A percentile compares a stretch with the other conserved stretches of the same genome.
Conservation (phyloP, 2,113 vertebrate species). For the Channa maculata region DNA sequence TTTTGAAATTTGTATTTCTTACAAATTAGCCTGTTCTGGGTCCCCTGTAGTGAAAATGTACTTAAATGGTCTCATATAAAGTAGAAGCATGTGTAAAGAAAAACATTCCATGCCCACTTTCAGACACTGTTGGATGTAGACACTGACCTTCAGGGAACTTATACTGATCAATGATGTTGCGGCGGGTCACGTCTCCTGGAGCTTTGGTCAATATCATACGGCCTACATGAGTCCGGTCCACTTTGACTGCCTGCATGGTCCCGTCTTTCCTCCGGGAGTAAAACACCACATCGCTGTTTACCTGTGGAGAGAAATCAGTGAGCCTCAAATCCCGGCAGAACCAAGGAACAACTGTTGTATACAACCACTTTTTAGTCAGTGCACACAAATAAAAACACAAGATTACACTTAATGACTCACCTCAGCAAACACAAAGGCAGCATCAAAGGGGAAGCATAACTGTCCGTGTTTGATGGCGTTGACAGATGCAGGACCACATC, state of each 20-base stretch:
- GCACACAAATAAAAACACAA: background rate
- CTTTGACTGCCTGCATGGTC: conserved; percentile 76
- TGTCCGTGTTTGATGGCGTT: conserved; percentile 95
- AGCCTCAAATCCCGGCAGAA: background rate
- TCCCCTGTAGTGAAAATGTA: background rate
- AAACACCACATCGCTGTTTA: conserved; percentile 95
- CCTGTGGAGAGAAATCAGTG: conserved; percentile 76
- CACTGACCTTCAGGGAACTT: conserved; percentile 93
- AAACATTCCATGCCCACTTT: too few species aligned
- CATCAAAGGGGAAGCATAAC: conserved; percentile 92
- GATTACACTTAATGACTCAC: conserved; percentile 65
- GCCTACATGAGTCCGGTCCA: conserved; percentile 87
- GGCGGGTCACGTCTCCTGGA: conserved; percentile 81
- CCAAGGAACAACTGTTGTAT: background rate
- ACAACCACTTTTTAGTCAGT: too few species aligned
- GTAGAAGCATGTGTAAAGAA: too few species aligned
- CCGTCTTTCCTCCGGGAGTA: conserved; percentile 87
- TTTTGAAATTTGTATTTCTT: background rate
- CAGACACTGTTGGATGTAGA: background rate
- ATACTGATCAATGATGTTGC: conserved; percentile 89
- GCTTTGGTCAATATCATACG: conserved; percentile 91
- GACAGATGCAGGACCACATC: conserved; percentile 95
- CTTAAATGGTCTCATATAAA: too few species aligned
- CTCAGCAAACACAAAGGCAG: conserved; percentile 94
- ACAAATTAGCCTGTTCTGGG: background rate